phyloP scores from a whole-genome alignment of 2,888 invertebrate genomes.

The Cremastinae sp. region DNA sequence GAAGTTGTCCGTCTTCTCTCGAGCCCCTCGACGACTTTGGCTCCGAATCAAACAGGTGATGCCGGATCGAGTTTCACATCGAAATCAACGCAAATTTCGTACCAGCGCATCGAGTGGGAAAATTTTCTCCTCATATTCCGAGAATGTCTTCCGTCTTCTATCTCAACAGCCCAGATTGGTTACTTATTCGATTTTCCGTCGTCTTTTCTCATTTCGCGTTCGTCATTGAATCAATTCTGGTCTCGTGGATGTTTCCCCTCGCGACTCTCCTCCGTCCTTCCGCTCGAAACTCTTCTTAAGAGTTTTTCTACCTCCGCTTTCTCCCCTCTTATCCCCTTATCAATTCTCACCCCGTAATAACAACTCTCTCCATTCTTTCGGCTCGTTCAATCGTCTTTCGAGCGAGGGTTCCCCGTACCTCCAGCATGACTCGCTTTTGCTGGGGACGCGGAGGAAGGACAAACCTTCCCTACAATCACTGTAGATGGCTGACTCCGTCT shows the following conservation, averaged over 20 bases:
- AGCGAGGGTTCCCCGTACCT: conserved; percentile 5
- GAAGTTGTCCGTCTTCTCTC: conserved; percentile 4
- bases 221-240: conserved; percentile 46
- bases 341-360: conserved; percentile 37
- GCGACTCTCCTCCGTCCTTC: conserved; percentile 27
- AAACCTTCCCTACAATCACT: too few relatives aligned
- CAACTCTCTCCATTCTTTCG: conserved; percentile 33
- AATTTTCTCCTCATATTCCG: neutral
- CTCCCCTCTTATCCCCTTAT: conserved; percentile 13
- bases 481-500: neutral
- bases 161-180: neutral
- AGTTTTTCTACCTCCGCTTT: neutral
- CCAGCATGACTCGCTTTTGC: neutral
- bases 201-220: neutral
- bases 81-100: too few relatives aligned
- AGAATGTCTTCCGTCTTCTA: neutral
- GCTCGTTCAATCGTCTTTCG: conserved; percentile 28
- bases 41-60: too few relatives aligned
- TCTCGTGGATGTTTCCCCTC: conserved; percentile 46
- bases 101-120: too few relatives aligned
- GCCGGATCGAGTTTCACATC: too few relatives aligned
- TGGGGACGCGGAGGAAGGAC: too few relatives aligned
- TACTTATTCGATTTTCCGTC: conserved; percentile 5
- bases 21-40: too few relatives aligned
- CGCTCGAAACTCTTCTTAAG: conserved; percentile 5